Percentiles rank a stretch among this genome's conserved stretches.
These are phyloP conservation scores for Epizoanthus rinbou DNA, from an alignment of 92 coral and sea anemone species.

Conservation along the genomic window DNA sequence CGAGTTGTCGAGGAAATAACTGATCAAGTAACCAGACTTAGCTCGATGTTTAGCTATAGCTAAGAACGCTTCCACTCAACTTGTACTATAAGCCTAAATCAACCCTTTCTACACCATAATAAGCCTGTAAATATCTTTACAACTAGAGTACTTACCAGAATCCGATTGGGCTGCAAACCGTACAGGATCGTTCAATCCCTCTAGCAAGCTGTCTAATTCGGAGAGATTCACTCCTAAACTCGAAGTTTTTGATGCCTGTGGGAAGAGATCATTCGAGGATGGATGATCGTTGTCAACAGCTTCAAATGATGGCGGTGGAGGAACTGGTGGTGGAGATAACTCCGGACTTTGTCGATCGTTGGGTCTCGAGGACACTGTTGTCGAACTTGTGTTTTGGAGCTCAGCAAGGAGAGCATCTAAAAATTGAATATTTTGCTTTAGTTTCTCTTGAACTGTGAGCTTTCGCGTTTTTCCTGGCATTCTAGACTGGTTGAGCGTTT, in stretches of 20 bases:
- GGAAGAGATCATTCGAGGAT: slow-evolving; percentile 47
- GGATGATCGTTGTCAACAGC: slow-evolving; percentile 70
- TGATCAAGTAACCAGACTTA: not conserved
- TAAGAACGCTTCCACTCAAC: not conserved
- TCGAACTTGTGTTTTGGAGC: slow-evolving; percentile 82
- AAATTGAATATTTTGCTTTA: slow-evolving; percentile 90
- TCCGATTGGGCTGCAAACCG: slow-evolving; percentile 56
- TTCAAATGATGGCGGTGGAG: slow-evolving; percentile 89
- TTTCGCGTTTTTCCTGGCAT: slow-evolving; percentile 86
- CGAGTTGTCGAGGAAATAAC: slow-evolving; percentile 6
- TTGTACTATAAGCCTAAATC: not conserved
- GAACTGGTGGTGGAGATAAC: slow-evolving; percentile 83
- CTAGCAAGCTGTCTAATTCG: slow-evolving; percentile 90
- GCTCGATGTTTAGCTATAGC: not conserved
- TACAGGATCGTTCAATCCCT: slow-evolving; percentile 80
- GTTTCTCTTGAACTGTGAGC: slow-evolving; percentile 82
- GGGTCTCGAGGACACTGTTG: slow-evolving; percentile 43
- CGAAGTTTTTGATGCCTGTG: slow-evolving; percentile 69
- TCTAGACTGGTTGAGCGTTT: not conserved
- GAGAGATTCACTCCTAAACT: slow-evolving; percentile 93
- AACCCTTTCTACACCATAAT: too few species aligned
- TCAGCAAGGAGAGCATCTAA: slow-evolving; percentile 92
- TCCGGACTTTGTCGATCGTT: slow-evolving; percentile 88
- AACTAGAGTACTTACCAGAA: not conserved
- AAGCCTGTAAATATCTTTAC: not conserved